Percentiles rank a stretch among this genome's conserved stretches.
Conservation (phyloP, 2,888 invertebrate species). For the Apamea anceps region DNA sequence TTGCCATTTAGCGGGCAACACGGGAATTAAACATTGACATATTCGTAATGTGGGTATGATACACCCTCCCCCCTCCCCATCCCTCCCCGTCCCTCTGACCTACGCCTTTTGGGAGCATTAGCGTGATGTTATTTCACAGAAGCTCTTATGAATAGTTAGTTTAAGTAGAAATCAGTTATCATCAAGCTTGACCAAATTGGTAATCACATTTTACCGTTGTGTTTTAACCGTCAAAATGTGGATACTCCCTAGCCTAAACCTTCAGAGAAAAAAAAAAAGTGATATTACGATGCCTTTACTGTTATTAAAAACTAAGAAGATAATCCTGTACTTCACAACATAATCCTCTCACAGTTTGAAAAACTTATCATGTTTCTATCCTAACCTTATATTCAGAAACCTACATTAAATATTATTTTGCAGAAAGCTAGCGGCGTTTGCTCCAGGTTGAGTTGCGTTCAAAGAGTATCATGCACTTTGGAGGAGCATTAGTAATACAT, state of each 20-base stretch:
- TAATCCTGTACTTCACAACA: no score
- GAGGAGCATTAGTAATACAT: slow-evolving; percentile 51
- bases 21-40: background rate
- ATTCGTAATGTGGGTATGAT: no score
- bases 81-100: no score
- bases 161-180: background rate
- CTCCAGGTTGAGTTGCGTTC: slow-evolving; percentile 35
- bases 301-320: background rate
- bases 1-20: no score
- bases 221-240: background rate
- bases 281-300: background rate
- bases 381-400: slow-evolving; percentile 18
- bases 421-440: slow-evolving; percentile 37
- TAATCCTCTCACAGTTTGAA: background rate
- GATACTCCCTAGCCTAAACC: no score
- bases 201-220: background rate
- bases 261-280: background rate
- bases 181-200: background rate
- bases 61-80: no score
- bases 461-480: slow-evolving; percentile 61
- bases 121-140: background rate
- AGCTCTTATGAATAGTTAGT: background rate
- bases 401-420: slow-evolving; percentile 39
- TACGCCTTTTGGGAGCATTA: background rate
- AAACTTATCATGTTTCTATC: background rate